Conservation (phyloP, 2,113 vertebrate genomes). For the Telmatochromis sp. region DNA sequence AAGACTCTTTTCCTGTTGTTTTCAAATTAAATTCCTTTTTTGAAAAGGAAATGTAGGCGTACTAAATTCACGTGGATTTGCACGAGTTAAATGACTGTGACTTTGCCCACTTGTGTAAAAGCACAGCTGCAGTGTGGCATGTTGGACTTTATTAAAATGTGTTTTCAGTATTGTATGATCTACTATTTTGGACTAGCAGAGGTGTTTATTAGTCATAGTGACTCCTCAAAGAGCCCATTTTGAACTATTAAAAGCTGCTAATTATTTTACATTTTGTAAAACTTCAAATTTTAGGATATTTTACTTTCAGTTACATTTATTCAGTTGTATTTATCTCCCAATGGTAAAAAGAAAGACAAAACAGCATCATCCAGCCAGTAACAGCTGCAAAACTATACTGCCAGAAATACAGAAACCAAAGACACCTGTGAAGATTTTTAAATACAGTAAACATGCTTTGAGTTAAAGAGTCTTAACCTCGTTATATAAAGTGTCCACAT, state of each 20-base stretch:
- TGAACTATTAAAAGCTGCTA: background rate
- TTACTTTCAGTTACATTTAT: background rate
- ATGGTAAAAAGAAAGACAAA: background rate
- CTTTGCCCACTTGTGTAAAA: background rate
- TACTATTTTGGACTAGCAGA: fast-evolving
- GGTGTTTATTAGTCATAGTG: background rate
- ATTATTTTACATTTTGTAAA: background rate
- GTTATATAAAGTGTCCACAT: background rate
- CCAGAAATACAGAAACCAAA: background rate
- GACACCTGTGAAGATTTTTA: background rate
- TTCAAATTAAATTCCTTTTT: background rate
- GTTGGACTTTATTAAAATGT: background rate
- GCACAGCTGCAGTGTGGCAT: background rate
- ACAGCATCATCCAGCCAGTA: background rate
- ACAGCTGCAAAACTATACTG: background rate
- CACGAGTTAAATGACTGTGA: fast-evolving
- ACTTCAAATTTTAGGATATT: background rate
- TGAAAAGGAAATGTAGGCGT: fast-evolving
- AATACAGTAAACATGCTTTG: fast-evolving
- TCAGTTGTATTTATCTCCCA: background rate
- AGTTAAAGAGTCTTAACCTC: background rate
- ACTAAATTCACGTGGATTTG: background rate
- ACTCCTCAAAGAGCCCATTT: background rate
- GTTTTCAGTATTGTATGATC: background rate
- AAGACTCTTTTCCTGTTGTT: background rate